Percentiles rank a stretch among this genome's conserved stretches.
Evolutionary conservation across 2,113 vertebrate genomes (phyloP).

Genomic region (Gobius niger): DNA sequence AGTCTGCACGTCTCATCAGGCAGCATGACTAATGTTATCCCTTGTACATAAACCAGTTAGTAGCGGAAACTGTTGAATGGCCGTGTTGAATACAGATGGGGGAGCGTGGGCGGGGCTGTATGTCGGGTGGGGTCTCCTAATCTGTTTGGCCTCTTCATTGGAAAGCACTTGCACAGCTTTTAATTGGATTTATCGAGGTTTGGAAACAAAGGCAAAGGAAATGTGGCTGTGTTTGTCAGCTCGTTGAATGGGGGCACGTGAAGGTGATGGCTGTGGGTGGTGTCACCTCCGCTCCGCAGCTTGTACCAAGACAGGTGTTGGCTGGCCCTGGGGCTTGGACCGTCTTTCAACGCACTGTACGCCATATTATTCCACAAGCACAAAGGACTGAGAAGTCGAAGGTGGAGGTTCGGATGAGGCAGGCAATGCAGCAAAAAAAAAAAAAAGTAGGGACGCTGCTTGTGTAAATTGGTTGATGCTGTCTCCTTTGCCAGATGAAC

Average conservation of each 20-base stretch:
- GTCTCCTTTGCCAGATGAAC: slow-evolving; percentile 72
- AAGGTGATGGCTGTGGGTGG: slow-evolving; percentile 31
- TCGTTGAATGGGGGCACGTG: slow-evolving; percentile 23
- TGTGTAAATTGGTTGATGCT: slow-evolving; percentile 72
- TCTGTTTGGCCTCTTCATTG: slow-evolving; percentile 31
- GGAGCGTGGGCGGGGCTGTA: background rate
- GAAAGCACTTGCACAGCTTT: slow-evolving; percentile 20
- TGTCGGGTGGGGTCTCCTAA: slow-evolving; percentile 24
- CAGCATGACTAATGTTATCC: slow-evolving; percentile 49
- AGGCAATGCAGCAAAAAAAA: slow-evolving; percentile 28
- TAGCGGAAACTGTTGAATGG: background rate
- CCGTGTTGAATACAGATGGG: background rate
- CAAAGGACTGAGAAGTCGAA: slow-evolving; percentile 54
- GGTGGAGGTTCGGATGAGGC: slow-evolving; percentile 34
- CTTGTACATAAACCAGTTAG: slow-evolving; percentile 45
- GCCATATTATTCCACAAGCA: slow-evolving; percentile 56
- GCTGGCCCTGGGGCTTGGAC: slow-evolving; percentile 49
- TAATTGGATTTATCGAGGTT: background rate
- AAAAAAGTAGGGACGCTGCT: slow-evolving; percentile 44
- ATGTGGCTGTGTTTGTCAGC: background rate
- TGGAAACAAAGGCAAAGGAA: slow-evolving; percentile 11
- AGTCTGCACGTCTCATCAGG: slow-evolving; percentile 34
- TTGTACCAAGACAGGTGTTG: slow-evolving; percentile 54
- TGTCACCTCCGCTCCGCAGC: slow-evolving; percentile 34
- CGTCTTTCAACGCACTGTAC: slow-evolving; percentile 52